phyloP scores from a whole-genome alignment of 2,113 vertebrate genomes.

The Mixornis gularis region DNA sequence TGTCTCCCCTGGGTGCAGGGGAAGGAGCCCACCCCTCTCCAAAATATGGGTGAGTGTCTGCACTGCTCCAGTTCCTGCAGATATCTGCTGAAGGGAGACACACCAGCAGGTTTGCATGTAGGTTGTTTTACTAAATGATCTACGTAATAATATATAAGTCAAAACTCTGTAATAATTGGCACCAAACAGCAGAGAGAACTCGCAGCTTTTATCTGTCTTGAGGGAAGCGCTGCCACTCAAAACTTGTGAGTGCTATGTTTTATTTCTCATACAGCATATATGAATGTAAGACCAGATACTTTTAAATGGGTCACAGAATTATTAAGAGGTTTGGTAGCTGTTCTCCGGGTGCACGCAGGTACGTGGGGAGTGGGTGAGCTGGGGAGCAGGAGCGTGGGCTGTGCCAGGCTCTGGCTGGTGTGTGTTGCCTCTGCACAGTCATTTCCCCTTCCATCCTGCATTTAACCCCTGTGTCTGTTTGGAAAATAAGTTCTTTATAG shows the following conservation, averaged over 20 bases:
- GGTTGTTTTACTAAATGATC: constrained; percentile 60
- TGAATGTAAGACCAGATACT: constrained; percentile 14
- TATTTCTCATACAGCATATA: constrained; percentile 45
- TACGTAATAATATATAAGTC: constrained; percentile 55
- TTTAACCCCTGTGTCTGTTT: constrained; percentile 9
- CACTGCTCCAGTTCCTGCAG: not conserved
- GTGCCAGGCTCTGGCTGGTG: not conserved
- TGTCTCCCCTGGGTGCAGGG: not conserved
- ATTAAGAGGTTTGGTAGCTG: not conserved
- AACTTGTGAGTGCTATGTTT: not conserved
- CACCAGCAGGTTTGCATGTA: not conserved
- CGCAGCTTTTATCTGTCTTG: constrained; percentile 48
- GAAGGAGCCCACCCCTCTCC: not conserved
- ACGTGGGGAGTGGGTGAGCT: not conserved
- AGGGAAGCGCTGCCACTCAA: constrained; percentile 50
- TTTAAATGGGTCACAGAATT: constrained; percentile 49
- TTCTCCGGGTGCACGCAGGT: not conserved
- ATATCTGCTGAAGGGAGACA: not conserved
- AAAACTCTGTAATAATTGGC: constrained; percentile 34
- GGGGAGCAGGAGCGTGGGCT: not conserved
- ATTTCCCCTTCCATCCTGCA: not conserved
- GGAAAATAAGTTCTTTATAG: not conserved
- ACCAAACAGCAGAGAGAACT: constrained; percentile 45
- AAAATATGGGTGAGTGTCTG: not conserved
- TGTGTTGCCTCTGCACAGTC: not conserved